A percentile compares a stretch with the other conserved stretches of the same genome.
Evolutionary conservation across 2,797 vertebrate genomes (phyloP).

Genomic region (Periparus ater): DNA sequence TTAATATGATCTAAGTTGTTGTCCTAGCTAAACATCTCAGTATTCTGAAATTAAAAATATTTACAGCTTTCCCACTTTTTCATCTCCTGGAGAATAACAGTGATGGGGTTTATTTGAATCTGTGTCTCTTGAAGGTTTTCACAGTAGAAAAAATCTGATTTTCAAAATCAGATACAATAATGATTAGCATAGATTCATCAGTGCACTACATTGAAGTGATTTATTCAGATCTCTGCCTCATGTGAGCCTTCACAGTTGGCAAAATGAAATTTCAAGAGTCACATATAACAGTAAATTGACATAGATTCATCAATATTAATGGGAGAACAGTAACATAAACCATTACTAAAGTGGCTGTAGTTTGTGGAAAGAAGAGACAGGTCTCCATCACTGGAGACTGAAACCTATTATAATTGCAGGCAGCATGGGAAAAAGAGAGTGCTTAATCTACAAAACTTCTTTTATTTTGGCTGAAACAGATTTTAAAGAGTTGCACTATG

Average conservation of each 20-base stretch:
- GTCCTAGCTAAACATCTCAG: not conserved
- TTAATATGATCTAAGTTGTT: not conserved
- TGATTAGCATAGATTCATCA: not conserved
- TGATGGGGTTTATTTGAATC: not conserved
- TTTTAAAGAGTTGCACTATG: not conserved
- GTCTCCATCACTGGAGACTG: not conserved
- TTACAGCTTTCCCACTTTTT: not conserved
- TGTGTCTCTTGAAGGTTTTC: not conserved
- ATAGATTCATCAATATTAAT: not conserved
- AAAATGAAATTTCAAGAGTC: not conserved
- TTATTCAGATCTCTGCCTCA: not conserved
- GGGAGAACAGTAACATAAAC: not conserved
- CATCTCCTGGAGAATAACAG: not conserved
- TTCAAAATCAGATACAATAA: not conserved
- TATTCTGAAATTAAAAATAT: not conserved
- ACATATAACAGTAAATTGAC: not conserved
- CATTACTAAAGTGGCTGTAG: not conserved
- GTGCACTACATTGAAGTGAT: not conserved
- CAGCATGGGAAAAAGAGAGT: not conserved
- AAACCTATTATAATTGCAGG: not conserved
- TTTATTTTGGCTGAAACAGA: not conserved
- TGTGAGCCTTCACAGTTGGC: not conserved
- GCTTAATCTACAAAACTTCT: not conserved
- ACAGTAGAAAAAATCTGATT: not conserved
- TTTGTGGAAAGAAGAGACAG: not conserved